Evolutionary conservation across 2,113 vertebrate species (phyloP).

Genomic region (Condylura cristata): DNA sequence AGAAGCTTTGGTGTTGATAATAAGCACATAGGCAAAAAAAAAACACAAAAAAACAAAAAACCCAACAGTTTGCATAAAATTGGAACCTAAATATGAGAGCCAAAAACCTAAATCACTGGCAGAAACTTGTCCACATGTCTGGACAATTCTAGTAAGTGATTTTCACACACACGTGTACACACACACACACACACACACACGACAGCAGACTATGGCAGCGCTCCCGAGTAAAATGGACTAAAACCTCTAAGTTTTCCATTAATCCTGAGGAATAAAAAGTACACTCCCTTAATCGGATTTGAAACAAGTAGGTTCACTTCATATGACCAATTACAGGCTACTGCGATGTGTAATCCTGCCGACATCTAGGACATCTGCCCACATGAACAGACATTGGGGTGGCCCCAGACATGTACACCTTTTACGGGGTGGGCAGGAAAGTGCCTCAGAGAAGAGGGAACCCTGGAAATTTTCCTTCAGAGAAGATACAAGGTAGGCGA

Average conservation of each 20-base stretch:
- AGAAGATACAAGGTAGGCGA: not conserved
- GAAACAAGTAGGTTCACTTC: conserved; percentile 41
- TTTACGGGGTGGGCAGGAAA: not conserved
- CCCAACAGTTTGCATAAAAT: not conserved
- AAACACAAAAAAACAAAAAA: too few relatives aligned
- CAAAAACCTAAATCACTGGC: not conserved
- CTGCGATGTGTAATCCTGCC: conserved; percentile 25
- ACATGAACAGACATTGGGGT: not conserved
- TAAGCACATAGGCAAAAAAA: not conserved
- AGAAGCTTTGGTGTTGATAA: conserved; percentile 18
- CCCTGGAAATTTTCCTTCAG: not conserved
- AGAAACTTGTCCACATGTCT: not conserved
- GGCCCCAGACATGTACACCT: not conserved
- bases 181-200: not conserved
- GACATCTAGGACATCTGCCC: not conserved
- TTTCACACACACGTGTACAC: not conserved
- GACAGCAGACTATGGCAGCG: conserved; percentile 37
- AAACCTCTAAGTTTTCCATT: not conserved
- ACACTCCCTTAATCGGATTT: conserved; percentile 7
- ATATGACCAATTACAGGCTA: conserved; percentile 22
- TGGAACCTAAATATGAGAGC: not conserved
- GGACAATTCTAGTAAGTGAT: not conserved
- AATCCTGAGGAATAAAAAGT: conserved; percentile 17
- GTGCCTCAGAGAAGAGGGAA: not conserved
- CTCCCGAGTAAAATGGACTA: not conserved